phyloP scores from a whole-genome alignment of 1,140 invertebrate genomes.

The Drosophila insularis region DNA sequence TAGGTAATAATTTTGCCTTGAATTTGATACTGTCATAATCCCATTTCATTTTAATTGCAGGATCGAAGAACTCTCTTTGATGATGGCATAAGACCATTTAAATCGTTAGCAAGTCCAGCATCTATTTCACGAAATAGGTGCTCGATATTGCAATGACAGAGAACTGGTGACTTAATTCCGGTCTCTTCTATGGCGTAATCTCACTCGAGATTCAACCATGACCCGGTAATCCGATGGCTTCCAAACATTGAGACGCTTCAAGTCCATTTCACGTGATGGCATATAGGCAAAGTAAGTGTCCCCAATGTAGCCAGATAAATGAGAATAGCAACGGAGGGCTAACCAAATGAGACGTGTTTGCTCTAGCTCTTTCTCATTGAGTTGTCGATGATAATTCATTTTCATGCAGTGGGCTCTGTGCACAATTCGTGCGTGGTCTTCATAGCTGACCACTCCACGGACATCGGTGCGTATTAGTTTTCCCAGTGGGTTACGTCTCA shows the following conservation, averaged over 20 bases:
- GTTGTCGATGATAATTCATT: slow-evolving; percentile 3
- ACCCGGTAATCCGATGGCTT: slow-evolving; percentile 21
- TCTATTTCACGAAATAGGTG: background rate
- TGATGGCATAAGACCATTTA: background rate
- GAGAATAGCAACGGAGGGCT: slow-evolving; percentile 49
- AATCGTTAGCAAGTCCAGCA: background rate
- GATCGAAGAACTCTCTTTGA: no score
- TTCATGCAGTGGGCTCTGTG: background rate
- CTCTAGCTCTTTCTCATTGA: slow-evolving; percentile 41
- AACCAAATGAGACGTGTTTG: slow-evolving; percentile 51
- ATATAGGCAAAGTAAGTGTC: slow-evolving; percentile 70
- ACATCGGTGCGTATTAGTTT: background rate
- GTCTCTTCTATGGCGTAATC: background rate
- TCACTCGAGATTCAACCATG: background rate
- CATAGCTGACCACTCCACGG: background rate
- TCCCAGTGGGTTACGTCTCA: background rate
- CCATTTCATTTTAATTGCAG: no score
- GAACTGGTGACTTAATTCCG: background rate
- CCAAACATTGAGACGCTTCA: slow-evolving; percentile 38
- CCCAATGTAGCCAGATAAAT: slow-evolving; percentile 22
- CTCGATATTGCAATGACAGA: slow-evolving; percentile 1
- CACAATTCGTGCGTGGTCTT: background rate
- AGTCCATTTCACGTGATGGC: slow-evolving; percentile 51
- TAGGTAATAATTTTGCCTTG: no score
- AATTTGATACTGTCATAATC: no score